Evolutionary conservation across 2,113 vertebrate species (phyloP).

Genomic region (Chamaea fasciata): DNA sequence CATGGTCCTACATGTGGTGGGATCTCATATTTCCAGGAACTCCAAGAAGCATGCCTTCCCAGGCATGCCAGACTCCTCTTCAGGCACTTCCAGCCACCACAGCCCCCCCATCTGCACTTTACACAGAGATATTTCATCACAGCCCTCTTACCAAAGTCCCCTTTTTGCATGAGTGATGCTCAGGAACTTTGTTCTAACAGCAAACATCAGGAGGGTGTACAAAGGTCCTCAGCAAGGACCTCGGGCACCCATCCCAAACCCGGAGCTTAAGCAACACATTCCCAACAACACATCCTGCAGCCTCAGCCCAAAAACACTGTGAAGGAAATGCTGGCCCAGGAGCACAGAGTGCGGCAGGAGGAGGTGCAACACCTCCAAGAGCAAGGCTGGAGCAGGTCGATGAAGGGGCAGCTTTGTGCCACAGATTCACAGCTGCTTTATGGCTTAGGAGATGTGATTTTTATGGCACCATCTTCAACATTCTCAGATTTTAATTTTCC

Average conservation of each 20-base stretch:
- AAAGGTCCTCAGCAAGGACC: constrained; percentile 1
- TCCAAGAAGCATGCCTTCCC: neutral
- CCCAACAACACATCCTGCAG: neutral
- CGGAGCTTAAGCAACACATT: neutral
- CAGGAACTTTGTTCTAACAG: constrained; percentile 24
- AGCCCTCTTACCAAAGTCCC: constrained; percentile 42
- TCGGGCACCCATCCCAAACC: neutral
- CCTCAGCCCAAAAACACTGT: neutral
- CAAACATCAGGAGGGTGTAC: constrained; percentile 2
- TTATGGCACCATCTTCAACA: neutral
- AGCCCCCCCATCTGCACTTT: neutral
- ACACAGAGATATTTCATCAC: constrained; percentile 17
- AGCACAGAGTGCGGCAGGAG: rapidly evolving
- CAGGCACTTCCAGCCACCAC: neutral
- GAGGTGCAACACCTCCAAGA: neutral
- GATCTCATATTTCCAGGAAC: neutral
- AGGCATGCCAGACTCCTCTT: neutral
- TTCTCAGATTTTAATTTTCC: neutral
- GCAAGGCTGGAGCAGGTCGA: neutral
- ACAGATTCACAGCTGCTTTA: neutral
- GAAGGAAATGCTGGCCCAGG: neutral
- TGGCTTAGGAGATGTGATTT: neutral
- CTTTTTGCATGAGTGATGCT: constrained; percentile 12
- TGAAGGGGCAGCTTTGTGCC: neutral
- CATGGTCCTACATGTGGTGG: rapidly evolving